Evolutionary conservation across 2,113 vertebrate species (phyloP).

Genomic region (Pandion haliaetus): DNA sequence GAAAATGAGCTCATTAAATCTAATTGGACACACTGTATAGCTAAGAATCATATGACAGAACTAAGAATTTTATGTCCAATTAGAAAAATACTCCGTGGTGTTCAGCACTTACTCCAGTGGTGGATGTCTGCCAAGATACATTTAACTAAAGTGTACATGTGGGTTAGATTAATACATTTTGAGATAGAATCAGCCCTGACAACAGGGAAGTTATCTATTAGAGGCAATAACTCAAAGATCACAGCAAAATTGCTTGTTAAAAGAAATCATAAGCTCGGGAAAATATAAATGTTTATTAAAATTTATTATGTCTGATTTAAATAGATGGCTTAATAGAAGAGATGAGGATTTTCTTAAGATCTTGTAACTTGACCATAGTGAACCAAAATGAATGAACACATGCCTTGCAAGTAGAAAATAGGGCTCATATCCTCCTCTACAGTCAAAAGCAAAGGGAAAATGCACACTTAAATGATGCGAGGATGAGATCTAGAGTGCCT

Average conservation of each 20-base stretch:
- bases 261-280: background rate
- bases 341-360: background rate
- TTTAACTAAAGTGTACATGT: constrained; percentile 21
- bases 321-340: background rate
- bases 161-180: constrained; percentile 3
- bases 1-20: constrained; percentile 6
- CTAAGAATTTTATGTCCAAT: background rate
- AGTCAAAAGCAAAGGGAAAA: background rate
- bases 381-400: background rate
- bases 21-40: background rate
- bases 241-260: constrained; percentile 45
- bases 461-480: background rate
- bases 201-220: constrained; percentile 36
- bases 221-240: constrained; percentile 50
- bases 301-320: constrained; percentile 32
- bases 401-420: background rate
- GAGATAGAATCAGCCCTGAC: constrained; percentile 34
- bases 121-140: constrained; percentile 44
- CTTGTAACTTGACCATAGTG: background rate
- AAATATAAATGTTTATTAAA: constrained; percentile 32
- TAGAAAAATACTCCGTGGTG: constrained; percentile 6
- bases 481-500: background rate
- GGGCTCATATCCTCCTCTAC: background rate
- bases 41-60: constrained; percentile 19
- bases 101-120: background rate